Evolutionary conservation across 2,797 vertebrate species (phyloP).

Genomic region (Euphonia xanthogaster): DNA sequence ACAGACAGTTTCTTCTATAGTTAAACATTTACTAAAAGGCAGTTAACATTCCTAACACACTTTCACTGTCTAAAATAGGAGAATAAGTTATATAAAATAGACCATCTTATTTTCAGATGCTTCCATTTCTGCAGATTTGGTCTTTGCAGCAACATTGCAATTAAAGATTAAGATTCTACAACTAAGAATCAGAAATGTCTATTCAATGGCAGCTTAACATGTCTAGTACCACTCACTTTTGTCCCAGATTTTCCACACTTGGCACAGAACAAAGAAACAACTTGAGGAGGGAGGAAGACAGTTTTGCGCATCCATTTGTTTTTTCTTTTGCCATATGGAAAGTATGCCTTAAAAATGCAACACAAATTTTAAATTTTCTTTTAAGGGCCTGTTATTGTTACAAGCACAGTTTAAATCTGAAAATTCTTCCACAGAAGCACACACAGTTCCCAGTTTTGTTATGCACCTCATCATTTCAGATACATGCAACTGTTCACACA

Average conservation of each 20-base stretch:
- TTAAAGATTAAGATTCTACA: neutral
- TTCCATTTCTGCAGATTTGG: conserved; percentile 45
- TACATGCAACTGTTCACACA: neutral
- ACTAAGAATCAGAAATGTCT: neutral
- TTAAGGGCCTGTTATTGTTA: neutral
- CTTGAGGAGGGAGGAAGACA: neutral
- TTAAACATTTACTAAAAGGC: conserved; percentile 40
- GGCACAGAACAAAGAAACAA: neutral
- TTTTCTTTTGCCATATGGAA: neutral
- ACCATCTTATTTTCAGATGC: conserved; percentile 33
- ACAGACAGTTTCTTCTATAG: conserved; percentile 21
- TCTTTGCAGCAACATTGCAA: conserved; percentile 56
- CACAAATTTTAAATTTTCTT: neutral
- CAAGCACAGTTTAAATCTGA: conserved; percentile 22
- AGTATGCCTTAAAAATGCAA: neutral
- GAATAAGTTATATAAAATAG: conserved; percentile 58
- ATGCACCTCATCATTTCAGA: neutral
- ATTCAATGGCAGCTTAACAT: neutral
- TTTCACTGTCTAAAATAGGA: conserved; percentile 44
- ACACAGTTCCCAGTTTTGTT: neutral
- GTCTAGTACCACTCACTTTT: neutral
- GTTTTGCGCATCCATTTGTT: neutral
- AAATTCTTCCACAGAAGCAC: neutral
- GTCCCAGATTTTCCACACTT: neutral
- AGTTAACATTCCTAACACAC: conserved; percentile 39